These are phyloP conservation scores for Urophycis tenuis DNA, from an alignment of 2,797 vertebrate species.

Conservation along the genomic window DNA sequence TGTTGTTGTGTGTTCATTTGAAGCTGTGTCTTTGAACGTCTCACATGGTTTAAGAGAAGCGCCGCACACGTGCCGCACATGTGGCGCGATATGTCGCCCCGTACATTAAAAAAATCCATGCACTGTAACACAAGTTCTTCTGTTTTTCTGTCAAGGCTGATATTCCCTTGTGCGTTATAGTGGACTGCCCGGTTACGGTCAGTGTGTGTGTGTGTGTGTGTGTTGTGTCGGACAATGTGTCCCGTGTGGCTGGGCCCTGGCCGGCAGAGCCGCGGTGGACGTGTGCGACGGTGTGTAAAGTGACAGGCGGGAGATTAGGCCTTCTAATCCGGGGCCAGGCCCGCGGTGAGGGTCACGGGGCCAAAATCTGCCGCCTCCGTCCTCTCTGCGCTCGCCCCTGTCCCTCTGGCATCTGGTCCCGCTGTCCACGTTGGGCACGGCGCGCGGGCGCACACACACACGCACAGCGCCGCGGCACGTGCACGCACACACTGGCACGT, in stretches of 20 bases:
- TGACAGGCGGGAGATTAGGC: conserved; percentile 77
- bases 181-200: too few species aligned
- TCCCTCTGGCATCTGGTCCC: conserved; percentile 69
- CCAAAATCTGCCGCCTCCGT: conserved; percentile 59
- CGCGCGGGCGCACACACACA: conserved; percentile 10
- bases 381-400: conserved; percentile 23
- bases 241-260: conserved; percentile 41
- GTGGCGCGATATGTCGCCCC: neutral
- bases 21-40: neutral
- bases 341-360: conserved; percentile 69
- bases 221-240: conserved; percentile 14
- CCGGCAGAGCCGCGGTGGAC: conserved; percentile 53
- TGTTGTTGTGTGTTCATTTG: neutral
- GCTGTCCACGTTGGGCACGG: conserved; percentile 60
- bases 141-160: neutral
- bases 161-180: neutral
- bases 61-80: neutral
- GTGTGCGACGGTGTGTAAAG: conserved; percentile 72
- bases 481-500: conserved; percentile 6
- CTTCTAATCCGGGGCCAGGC: conserved; percentile 71
- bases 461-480: conserved; percentile 11
- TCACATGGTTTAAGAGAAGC: neutral
- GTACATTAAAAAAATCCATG: neutral
- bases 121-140: neutral
- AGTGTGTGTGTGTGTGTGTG: neutral